Conservation (phyloP, 2,113 vertebrate genomes). For the Potamarius usumacintae region DNA sequence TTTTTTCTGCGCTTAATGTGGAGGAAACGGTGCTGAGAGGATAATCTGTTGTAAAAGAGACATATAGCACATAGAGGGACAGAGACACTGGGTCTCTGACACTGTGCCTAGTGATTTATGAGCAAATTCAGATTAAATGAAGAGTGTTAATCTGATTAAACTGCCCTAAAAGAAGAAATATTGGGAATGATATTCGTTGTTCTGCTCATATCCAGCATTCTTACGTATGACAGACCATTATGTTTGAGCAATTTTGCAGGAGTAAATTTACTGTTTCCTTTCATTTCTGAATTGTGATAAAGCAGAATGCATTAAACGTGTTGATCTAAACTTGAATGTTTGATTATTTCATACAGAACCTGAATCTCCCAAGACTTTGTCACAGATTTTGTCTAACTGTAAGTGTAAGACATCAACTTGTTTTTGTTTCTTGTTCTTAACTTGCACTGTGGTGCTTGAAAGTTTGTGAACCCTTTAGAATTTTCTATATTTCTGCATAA, state of each 20-base stretch:
- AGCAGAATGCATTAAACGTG: neutral
- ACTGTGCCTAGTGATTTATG: neutral
- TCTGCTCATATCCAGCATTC: neutral
- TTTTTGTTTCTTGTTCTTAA: neutral
- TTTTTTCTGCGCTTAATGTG: neutral
- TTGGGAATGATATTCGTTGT: neutral
- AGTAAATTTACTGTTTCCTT: neutral
- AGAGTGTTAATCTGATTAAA: neutral
- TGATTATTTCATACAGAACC: constrained; percentile 57
- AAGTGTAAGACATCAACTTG: constrained; percentile 36
- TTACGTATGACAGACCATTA: neutral
- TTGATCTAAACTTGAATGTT: neutral
- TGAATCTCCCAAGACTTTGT: constrained; percentile 71
- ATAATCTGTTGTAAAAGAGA: neutral
- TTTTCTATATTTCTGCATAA: too few relatives aligned
- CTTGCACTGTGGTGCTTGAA: too few relatives aligned
- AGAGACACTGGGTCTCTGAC: neutral
- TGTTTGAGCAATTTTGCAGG: neutral
- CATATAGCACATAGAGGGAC: neutral
- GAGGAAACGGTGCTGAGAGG: neutral
- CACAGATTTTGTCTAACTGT: constrained; percentile 67
- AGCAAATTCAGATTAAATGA: neutral
- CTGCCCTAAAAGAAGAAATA: neutral
- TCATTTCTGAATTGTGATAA: neutral
- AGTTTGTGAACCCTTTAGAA: too few relatives aligned